Percentiles rank a stretch among this genome's conserved stretches.
These are phyloP conservation scores for Orthosia gothica DNA, from an alignment of 2,888 invertebrate species.

Conservation along the genomic window DNA sequence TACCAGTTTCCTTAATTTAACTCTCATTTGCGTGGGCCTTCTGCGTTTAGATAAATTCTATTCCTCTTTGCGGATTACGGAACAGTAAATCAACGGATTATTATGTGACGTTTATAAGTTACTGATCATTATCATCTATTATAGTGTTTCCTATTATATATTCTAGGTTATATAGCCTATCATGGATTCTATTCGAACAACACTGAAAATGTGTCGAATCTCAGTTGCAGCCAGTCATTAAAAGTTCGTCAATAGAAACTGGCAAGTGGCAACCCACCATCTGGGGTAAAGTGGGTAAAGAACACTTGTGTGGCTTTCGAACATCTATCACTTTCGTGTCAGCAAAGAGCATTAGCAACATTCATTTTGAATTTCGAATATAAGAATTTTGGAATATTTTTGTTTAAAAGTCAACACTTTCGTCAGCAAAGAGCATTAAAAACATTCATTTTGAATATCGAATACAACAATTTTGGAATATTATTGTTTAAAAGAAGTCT, in stretches of 20 bases:
- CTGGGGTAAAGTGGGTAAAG: background rate
- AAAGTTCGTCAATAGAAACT: background rate
- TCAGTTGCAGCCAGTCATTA: background rate
- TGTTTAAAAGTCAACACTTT: background rate
- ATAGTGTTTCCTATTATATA: background rate
- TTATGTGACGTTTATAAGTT: background rate
- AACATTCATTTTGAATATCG: background rate
- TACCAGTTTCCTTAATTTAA: constrained; percentile 62
- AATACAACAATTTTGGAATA: background rate
- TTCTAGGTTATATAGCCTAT: background rate
- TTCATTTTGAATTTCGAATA: background rate
- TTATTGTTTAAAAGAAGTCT: too few relatives aligned
- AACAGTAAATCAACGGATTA: constrained; percentile 32
- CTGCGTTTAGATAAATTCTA: constrained; percentile 34
- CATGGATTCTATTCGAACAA: background rate
- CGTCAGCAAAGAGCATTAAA: background rate
- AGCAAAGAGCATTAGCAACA: background rate
- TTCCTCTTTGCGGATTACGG: constrained; percentile 39
- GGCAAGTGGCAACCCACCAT: background rate
- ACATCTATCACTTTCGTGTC: background rate
- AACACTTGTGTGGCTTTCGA: background rate
- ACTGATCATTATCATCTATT: background rate
- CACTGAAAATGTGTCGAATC: background rate
- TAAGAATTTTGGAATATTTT: too few relatives aligned
- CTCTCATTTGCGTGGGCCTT: constrained; percentile 58